phyloP scores from a whole-genome alignment of 1,140 invertebrate genomes.

The Cyclargus thomasi region DNA sequence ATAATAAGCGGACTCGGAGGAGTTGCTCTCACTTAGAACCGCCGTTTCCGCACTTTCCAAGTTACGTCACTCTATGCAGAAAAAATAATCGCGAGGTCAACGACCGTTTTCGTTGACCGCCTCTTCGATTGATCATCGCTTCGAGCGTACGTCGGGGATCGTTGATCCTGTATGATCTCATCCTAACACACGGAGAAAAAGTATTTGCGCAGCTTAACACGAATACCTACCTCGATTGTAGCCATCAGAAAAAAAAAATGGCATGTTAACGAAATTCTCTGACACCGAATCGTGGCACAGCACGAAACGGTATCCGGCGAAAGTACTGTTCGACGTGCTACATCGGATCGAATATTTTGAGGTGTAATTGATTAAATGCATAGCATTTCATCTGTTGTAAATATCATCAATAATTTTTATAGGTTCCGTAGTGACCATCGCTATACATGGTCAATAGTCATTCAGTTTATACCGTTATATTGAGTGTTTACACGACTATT shows the following conservation, averaged over 20 bases:
- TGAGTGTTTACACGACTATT: conserved; percentile 38
- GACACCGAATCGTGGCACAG: conserved; percentile 24
- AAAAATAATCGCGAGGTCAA: conserved; percentile 56
- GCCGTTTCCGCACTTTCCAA: conserved; percentile 70
- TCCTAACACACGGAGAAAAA: conserved; percentile 35
- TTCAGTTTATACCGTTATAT: conserved; percentile 2
- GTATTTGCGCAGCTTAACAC: conserved; percentile 29
- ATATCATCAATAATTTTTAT: neutral
- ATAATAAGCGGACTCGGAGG: conserved; percentile 40
- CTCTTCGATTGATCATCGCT: conserved; percentile 53
- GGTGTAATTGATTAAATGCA: conserved; percentile 13
- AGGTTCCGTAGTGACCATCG: neutral
- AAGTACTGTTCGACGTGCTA: conserved; percentile 57
- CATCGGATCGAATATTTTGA: conserved; percentile 26
- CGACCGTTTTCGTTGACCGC: conserved; percentile 48
- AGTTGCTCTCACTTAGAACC: conserved; percentile 54
- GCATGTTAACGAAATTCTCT: neutral
- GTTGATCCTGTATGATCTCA: conserved; percentile 72
- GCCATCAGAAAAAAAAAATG: neutral
- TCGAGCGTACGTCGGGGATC: conserved; percentile 50
- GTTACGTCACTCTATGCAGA: conserved; percentile 59
- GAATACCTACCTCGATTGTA: conserved; percentile 17
- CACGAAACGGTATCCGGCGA: conserved; percentile 50
- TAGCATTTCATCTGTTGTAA: neutral
- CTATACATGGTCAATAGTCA: too few relatives aligned